Evolutionary conservation across 30 jellyfish, hydroid and myxozoan genomes (phyloP).

Genomic region (Hydractinia symbiolongicarpus): DNA sequence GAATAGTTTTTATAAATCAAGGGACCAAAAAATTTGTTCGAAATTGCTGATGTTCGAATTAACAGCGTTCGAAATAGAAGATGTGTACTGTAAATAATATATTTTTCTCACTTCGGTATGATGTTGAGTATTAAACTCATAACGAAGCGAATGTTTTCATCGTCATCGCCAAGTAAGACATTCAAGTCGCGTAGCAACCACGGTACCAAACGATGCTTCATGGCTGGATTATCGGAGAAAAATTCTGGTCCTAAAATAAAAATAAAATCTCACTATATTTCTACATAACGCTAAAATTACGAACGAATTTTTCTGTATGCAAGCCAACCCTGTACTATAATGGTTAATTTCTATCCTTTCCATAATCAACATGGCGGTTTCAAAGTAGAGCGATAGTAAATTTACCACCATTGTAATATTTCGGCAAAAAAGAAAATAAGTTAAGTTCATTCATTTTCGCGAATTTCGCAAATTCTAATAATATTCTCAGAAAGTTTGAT

Average conservation of each 20-base stretch:
- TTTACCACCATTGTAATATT: too few species aligned
- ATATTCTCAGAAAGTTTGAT: too few species aligned
- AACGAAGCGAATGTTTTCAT: slow-evolving; percentile 52
- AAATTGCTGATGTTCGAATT: too few species aligned
- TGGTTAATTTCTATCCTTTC: too few species aligned
- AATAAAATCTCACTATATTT: not conserved
- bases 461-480: too few species aligned
- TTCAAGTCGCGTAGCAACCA: slow-evolving; percentile 85
- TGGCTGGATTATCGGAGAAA: slow-evolving; percentile 71
- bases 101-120: slow-evolving; percentile 39
- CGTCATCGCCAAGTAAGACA: slow-evolving; percentile 49
- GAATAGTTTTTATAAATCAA: too few species aligned
- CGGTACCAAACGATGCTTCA: slow-evolving; percentile 71
- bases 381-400: not conserved
- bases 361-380: not conserved
- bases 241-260: slow-evolving; percentile 55
- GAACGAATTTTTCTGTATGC: not conserved
- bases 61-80: not conserved
- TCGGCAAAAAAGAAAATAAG: too few species aligned
- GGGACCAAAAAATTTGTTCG: not conserved
- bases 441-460: too few species aligned
- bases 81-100: not conserved
- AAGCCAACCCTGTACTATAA: not conserved
- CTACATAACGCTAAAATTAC: not conserved
- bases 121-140: slow-evolving; percentile 62